Evolutionary conservation across 2,888 invertebrate species (phyloP).

Genomic region (Galerucella calmariensis): DNA sequence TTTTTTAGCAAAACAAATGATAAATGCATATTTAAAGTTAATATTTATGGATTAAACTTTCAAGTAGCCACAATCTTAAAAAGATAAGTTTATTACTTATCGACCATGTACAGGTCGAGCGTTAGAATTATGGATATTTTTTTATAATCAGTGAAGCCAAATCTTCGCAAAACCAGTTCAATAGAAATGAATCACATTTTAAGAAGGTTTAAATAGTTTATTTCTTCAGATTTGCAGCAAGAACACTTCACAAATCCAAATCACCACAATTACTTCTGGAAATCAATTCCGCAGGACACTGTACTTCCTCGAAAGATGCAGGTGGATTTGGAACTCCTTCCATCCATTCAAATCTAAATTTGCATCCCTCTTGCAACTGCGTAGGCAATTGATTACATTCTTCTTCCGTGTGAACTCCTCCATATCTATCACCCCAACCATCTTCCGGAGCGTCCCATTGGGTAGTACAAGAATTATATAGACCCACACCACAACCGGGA

Average conservation of each 20-base stretch:
- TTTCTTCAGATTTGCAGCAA: not conserved
- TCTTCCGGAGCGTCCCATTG: slow-evolving; percentile 24
- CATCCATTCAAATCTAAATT: slow-evolving; percentile 28
- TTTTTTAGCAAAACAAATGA: too few species aligned
- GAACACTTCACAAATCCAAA: slow-evolving; percentile 14
- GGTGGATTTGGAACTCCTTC: slow-evolving; percentile 26
- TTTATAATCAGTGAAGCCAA: too few species aligned
- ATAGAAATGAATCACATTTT: too few species aligned
- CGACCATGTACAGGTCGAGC: too few species aligned
- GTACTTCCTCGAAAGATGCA: slow-evolving; percentile 22
- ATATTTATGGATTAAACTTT: too few species aligned
- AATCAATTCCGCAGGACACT: slow-evolving; percentile 26
- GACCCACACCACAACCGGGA: slow-evolving; percentile 10
- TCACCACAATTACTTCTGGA: slow-evolving; percentile 25
- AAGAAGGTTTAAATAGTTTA: too few species aligned
- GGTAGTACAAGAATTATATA: slow-evolving; percentile 1
- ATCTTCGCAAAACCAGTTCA: too few species aligned
- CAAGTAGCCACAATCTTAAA: too few species aligned
- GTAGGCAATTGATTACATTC: slow-evolving; percentile 28
- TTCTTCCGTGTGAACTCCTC: slow-evolving; percentile 23
- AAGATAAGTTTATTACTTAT: too few species aligned
- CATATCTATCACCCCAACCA: slow-evolving; percentile 34
- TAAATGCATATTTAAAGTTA: too few species aligned
- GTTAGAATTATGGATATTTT: too few species aligned
- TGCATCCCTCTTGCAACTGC: slow-evolving; percentile 26